Conservation (phyloP, 1,140 invertebrate genomes). For the Sycophaga agraensis region DNA sequence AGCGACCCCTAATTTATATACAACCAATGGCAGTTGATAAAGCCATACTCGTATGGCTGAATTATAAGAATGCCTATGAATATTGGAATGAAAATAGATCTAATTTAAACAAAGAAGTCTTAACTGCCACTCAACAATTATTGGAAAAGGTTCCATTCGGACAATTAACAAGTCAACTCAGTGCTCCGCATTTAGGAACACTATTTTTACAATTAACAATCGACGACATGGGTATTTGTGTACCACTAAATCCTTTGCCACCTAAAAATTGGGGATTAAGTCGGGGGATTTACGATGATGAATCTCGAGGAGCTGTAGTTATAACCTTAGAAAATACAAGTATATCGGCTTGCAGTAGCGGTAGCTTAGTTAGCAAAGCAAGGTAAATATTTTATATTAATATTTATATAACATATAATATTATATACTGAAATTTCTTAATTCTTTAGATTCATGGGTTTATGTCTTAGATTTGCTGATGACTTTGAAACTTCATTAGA, state of each 20-base stretch:
- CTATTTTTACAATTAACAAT: constrained; percentile 93
- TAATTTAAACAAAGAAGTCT: constrained; percentile 82
- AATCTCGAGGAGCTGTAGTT: constrained; percentile 86
- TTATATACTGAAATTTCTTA: background rate
- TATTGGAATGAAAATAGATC: constrained; percentile 97
- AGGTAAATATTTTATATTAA: constrained; percentile 36
- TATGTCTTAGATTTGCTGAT: constrained; percentile 92
- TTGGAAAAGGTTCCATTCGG: constrained; percentile 75
- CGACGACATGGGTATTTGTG: constrained; percentile 94
- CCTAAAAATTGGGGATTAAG: constrained; percentile 65
- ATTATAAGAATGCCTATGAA: constrained; percentile 98
- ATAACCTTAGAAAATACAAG: constrained; percentile 92
- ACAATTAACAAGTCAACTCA: constrained; percentile 72
- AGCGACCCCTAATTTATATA: constrained; percentile 89
- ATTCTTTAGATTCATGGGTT: constrained; percentile 80
- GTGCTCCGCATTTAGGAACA: constrained; percentile 78
- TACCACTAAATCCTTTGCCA: constrained; percentile 84
- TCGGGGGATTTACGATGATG: constrained; percentile 72
- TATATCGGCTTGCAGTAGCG: constrained; percentile 82
- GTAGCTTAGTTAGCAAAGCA: constrained; percentile 75
- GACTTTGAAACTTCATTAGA: constrained; percentile 95
- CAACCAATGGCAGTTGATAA: constrained; percentile 95
- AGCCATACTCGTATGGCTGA: constrained; percentile 95
- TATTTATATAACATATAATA: background rate
- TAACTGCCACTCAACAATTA: constrained; percentile 78